phyloP scores from a whole-genome alignment of 2,113 vertebrate species.

The Sigmodon hispidus region DNA sequence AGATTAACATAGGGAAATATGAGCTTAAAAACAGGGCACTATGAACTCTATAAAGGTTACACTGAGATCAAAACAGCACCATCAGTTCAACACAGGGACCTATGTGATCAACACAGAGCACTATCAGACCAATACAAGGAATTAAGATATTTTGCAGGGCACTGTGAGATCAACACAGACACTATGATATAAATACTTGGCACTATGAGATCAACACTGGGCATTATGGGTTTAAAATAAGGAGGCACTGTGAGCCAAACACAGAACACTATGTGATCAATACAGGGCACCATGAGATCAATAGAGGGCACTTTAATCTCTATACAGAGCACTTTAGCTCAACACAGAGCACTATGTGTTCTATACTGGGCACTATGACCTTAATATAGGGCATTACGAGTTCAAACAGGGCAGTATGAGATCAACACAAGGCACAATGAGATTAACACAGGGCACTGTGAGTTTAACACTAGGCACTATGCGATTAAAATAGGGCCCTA shows the following conservation, averaged over 20 bases:
- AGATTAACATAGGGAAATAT: too few relatives aligned
- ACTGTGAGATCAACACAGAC: too few relatives aligned
- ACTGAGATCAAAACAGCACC: too few relatives aligned
- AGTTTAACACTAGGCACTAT: background rate
- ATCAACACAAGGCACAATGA: background rate
- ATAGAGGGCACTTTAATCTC: background rate
- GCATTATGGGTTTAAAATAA: too few relatives aligned
- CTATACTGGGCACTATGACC: too few relatives aligned
- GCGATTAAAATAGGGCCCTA: background rate
- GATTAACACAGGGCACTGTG: background rate
- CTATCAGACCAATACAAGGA: too few relatives aligned
- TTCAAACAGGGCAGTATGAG: background rate
- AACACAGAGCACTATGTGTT: too few relatives aligned
- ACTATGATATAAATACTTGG: fast-evolving
- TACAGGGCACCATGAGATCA: background rate
- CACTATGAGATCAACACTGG: background rate
- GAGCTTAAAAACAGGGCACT: background rate
- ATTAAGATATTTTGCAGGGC: too few relatives aligned
- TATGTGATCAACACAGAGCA: too few relatives aligned
- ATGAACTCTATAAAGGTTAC: background rate
- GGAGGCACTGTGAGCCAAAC: fast-evolving
- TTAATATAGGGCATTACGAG: background rate
- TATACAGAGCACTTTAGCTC: too few relatives aligned
- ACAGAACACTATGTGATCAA: background rate
- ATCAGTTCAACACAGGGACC: too few relatives aligned